Conservation (phyloP, 2,113 vertebrate genomes). For the Dromas ardeola region DNA sequence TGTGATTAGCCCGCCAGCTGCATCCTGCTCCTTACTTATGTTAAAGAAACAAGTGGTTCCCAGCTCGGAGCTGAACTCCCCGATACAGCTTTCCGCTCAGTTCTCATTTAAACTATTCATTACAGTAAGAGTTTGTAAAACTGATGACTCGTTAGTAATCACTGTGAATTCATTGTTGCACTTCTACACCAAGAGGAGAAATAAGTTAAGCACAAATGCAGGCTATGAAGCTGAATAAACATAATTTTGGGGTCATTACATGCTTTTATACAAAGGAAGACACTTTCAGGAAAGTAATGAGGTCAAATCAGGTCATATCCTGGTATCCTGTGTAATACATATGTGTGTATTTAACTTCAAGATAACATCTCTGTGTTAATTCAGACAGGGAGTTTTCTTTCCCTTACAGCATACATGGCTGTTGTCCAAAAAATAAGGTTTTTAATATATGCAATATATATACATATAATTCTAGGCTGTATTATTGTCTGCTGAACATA, state of each 20-base stretch:
- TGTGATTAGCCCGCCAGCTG: neutral
- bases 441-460: neutral
- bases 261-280: neutral
- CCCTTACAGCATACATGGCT: neutral
- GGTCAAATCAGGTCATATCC: neutral
- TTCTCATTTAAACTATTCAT: neutral
- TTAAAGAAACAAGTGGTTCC: neutral
- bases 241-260: neutral
- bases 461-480: neutral
- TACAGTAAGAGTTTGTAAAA: neutral
- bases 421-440: neutral
- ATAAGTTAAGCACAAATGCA: neutral
- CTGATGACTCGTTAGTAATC: neutral
- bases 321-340: neutral
- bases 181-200: neutral
- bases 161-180: neutral
- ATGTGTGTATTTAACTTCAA: neutral
- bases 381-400: neutral
- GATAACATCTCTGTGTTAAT: neutral
- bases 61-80: neutral
- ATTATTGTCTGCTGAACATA: neutral
- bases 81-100: neutral
- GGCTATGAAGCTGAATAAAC: neutral
- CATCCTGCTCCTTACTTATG: neutral
- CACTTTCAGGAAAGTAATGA: neutral